Conservation (phyloP, 2,888 invertebrate species). For the Tachina lurida region DNA sequence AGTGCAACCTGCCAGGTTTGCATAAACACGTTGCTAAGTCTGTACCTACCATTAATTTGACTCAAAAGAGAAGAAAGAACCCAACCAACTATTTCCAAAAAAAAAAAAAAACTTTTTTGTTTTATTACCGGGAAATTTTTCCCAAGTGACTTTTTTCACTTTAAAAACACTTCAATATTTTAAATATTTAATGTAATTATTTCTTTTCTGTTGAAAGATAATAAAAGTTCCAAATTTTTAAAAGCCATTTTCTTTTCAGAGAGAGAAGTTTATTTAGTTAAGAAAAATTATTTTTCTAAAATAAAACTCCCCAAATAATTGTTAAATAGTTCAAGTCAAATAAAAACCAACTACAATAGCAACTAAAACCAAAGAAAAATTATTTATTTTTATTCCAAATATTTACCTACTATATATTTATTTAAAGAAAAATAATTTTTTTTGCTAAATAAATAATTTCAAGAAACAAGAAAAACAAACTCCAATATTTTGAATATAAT, state of each 20-base stretch:
- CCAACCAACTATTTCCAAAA: background rate
- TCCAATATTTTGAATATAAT: constrained; percentile 27
- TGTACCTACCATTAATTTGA: too few relatives aligned
- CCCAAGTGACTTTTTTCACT: constrained; percentile 1
- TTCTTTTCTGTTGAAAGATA: background rate
- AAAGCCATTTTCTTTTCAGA: constrained; percentile 18
- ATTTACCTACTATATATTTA: background rate
- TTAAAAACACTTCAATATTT: constrained; percentile 1
- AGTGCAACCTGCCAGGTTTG: too few relatives aligned
- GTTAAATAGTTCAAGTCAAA: constrained; percentile 47
- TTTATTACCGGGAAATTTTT: background rate
- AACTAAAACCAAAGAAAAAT: constrained; percentile 65
- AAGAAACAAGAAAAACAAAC: constrained; percentile 14
- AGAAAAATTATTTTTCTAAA: constrained; percentile 40
- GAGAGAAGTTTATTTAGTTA: constrained; percentile 57
- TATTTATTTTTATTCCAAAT: constrained; percentile 36
- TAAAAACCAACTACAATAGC: constrained; percentile 55
- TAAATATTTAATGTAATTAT: background rate
- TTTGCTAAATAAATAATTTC: constrained; percentile 47
- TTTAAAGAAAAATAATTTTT: constrained; percentile 62
- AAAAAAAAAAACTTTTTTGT: background rate
- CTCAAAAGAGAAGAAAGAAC: background rate
- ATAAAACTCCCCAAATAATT: constrained; percentile 15
- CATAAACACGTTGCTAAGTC: too few relatives aligned
- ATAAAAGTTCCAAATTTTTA: constrained; percentile 42